Evolutionary conservation across 2,888 invertebrate genomes (phyloP), one percentile per base, ranked within the genome.

Genomic region (Habrosyne pyritoides): DNA sequence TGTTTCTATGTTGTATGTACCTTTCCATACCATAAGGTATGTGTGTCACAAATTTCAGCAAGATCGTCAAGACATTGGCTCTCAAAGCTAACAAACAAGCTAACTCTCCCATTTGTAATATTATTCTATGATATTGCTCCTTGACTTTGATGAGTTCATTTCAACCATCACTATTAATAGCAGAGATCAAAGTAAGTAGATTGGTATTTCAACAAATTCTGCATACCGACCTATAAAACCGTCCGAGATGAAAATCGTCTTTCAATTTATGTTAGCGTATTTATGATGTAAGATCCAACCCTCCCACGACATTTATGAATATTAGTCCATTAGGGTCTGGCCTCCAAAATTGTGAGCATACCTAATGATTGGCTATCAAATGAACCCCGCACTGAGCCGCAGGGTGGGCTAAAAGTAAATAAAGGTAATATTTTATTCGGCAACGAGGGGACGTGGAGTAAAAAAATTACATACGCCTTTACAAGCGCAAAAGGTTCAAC

Each of bases 401-500:
- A 18, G 14, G 42, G 18, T 18, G 8, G 18, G 8, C 42, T 18
- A n/a, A 42, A 14, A 36, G 36, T 36, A 36, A 59, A 66, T 66
- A 61, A 64, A 66, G 66, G 64, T 52, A 52, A 52, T 66, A 42
- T 42, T 42, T 42, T 42, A 42, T 42, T 42, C 42, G 42, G 18
- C 42, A 18, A 18, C 8, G 18, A 18, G 18, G 14, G 18, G 42
- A 36, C 60, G 67, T 61, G 67, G 64, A 63, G 72, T 70, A 73
- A 78, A 79, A 78, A 81, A 79, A 78, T 79, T 76, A 78, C 77
- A 69, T 59, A 72, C 66, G 62, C 63, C 64, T 73, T 77, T 73
- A 75, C 79, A 76, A 73, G 71, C 66, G 67, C 66, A 66, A 68
- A 69, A 71, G 72, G 75, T 77, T 78, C 71, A 76, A 73, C 65